These are phyloP conservation scores for Megaustenia siamemsis DNA, from an alignment of 2,888 invertebrate species.

Conservation along the genomic window DNA sequence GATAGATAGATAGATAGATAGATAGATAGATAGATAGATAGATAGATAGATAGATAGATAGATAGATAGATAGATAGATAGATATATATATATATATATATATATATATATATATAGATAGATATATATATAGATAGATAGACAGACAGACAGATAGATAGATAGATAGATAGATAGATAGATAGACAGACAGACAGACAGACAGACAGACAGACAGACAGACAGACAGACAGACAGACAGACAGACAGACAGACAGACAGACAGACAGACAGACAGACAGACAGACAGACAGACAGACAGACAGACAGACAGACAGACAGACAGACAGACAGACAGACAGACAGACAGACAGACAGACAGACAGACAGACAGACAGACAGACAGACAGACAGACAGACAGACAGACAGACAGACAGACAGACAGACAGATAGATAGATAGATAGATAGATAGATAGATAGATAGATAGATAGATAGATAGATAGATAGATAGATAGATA, in stretches of 20 bases:
- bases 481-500: background rate
- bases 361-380: background rate
- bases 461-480: background rate
- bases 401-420: too few relatives aligned
- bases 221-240: background rate
- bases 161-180: conserved; percentile 22
- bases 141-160: conserved; percentile 7
- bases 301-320: too few relatives aligned
- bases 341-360: background rate
- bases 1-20: conserved; percentile 9
- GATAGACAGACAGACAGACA: conserved; percentile 10
- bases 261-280: too few relatives aligned
- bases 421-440: too few relatives aligned
- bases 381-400: too few relatives aligned
- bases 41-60: conserved; percentile 9
- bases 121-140: conserved; percentile 22
- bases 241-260: too few relatives aligned
- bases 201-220: background rate
- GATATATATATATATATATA: conserved; percentile 22
- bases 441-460: background rate
- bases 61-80: conserved; percentile 21
- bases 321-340: too few relatives aligned
- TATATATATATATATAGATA: conserved; percentile 22
- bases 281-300: too few relatives aligned
- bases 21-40: conserved; percentile 9